Base-by-base conservation (phyloP, 2,113 vertebrate genomes). In the Phoxinus phoxinus region DNA sequence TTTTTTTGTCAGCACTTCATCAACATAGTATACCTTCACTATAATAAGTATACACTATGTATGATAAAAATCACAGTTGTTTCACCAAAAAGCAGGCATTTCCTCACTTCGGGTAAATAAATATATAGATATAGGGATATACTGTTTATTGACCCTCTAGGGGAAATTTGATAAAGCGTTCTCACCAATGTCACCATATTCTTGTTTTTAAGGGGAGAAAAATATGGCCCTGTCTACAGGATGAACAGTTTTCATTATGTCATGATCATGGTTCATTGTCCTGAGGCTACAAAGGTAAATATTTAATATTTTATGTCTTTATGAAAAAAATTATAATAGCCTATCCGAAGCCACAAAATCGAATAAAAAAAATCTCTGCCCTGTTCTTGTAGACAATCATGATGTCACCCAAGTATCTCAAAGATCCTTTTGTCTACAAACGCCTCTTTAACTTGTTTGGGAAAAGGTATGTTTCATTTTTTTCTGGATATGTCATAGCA, bases 401-500 rank as follows among this genome's bases (percentile, higher is more conserved):
- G 87, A 95, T 95, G 94, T 95, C 94, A n/a, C 23, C 93, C 27
- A 95, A 95, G 85, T 93, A 95, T 48, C 88, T 87, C 3, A 95
- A 95, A 89, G 90, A 93, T 30, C 72, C 30, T 9, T 56, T 89
- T 12, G 2, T 91, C 37, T 92, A 93, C 88, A 89, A 85, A 8
- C 86, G 13, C 23, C 80, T 95, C 10, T 94, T 88, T 86, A 25
- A 15, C 53, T 51, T 95, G 63, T 95, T 95, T 92, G 93, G 93
- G 46, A 73, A 89, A 88, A 94, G 94, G 93, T 94, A 86, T 69
- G 41, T 59, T 83, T 23, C 7, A 2, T 46, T 21, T 46, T 46
- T 4, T 67, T 30, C 5, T 67, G 23, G 25, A 35, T 10, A 19
- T 67, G 15, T 1, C 69, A n/a, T 6, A 5, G 69, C 9, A 72